Evolutionary conservation across 2,113 vertebrate species (phyloP).

Genomic region (Cheirogaleus medius): DNA sequence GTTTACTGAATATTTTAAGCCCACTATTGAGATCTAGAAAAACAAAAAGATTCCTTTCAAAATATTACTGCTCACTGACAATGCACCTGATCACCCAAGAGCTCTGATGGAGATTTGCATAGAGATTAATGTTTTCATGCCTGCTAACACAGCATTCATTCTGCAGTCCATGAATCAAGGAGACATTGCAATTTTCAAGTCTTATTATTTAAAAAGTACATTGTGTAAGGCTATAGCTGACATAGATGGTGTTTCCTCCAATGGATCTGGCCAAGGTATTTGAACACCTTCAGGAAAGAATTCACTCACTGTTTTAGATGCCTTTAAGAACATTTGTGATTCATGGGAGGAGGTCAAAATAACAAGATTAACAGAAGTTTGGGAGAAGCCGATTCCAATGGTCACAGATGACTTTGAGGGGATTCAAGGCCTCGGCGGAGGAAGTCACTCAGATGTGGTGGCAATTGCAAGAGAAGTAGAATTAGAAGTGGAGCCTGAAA

Average conservation of each 20-base stretch:
- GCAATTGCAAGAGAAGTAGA: background rate
- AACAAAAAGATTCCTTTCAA: background rate
- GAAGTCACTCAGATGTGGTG: background rate
- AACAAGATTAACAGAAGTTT: background rate
- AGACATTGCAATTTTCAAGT: background rate
- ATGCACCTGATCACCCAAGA: background rate
- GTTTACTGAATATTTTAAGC: background rate
- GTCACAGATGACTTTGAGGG: background rate
- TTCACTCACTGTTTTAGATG: background rate
- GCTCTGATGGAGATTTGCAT: background rate
- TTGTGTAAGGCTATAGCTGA: background rate
- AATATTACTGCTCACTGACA: background rate
- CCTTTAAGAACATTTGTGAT: background rate
- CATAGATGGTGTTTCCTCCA: background rate
- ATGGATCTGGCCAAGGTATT: background rate
- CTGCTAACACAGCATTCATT: background rate
- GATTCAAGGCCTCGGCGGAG: background rate
- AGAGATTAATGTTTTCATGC: background rate
- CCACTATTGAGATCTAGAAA: background rate
- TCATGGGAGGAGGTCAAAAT: background rate
- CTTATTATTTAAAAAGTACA: background rate
- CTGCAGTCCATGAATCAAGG: background rate
- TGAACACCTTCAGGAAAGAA: background rate
- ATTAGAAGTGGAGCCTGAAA: background rate
- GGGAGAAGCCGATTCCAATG: background rate